Conservation (phyloP, 2,797 vertebrate genomes). For the Enteromius mattozi region DNA sequence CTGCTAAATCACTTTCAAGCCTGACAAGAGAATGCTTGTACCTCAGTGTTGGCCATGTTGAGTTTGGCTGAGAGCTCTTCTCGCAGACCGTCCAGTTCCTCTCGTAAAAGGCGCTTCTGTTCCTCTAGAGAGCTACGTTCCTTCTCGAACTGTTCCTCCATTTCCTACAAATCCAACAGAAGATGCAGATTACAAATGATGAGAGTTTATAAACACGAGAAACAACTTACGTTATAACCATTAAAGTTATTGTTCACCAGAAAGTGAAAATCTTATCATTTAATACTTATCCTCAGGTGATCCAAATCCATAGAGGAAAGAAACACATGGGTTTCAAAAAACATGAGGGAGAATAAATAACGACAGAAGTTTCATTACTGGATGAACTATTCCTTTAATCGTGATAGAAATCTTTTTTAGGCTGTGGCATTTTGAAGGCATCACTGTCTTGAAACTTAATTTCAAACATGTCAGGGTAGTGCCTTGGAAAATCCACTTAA, state of each 20-base stretch:
- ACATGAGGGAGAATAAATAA: background rate
- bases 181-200: conserved; percentile 13
- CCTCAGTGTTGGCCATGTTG: conserved; percentile 88
- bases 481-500: conserved; percentile 21
- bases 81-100: conserved; percentile 87
- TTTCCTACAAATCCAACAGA: conserved; percentile 78
- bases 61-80: conserved; percentile 88
- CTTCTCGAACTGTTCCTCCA: conserved; percentile 92
- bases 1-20: conserved; percentile 3
- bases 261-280: background rate
- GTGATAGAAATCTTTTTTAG: background rate
- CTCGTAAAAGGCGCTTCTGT: conserved; percentile 87
- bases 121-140: conserved; percentile 89
- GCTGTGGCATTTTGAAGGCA: conserved; percentile 24
- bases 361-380: background rate
- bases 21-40: too few relatives aligned
- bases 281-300: background rate
- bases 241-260: background rate
- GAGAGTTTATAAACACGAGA: background rate
- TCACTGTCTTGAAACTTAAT: conserved; percentile 26
- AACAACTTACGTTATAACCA: background rate
- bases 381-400: conserved; percentile 22
- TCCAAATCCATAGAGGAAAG: background rate
- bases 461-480: conserved; percentile 9
- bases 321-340: background rate